Conservation (phyloP, 2,113 vertebrate species). For the Amblyornis subalaris region DNA sequence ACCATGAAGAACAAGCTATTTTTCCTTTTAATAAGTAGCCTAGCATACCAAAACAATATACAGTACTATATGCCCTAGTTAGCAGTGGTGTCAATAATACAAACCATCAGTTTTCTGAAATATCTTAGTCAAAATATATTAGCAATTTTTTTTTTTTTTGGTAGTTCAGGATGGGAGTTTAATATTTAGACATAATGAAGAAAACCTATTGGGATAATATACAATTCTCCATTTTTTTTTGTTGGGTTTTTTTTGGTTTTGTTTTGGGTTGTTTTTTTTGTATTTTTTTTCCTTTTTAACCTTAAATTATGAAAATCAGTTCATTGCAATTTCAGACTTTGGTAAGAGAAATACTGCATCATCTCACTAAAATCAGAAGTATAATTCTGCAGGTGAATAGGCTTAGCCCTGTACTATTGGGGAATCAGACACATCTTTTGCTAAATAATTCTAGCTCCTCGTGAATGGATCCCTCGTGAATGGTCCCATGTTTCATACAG, state of each 20-base stretch:
- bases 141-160: background rate
- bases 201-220: background rate
- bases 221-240: background rate
- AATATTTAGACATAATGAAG: background rate
- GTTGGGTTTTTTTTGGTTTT: fast-evolving
- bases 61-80: background rate
- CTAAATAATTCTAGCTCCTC: background rate
- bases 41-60: background rate
- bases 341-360: background rate
- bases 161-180: background rate
- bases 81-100: background rate
- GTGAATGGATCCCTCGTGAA: fast-evolving
- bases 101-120: background rate
- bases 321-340: background rate
- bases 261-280: background rate
- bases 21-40: background rate
- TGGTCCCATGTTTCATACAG: background rate
- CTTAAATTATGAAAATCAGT: background rate
- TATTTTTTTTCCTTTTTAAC: background rate
- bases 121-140: background rate
- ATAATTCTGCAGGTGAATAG: background rate
- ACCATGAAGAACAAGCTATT: background rate
- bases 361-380: background rate
- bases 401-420: background rate
- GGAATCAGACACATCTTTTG: background rate